A percentile compares a stretch with the other conserved stretches of the same genome.
Evolutionary conservation across 2,113 vertebrate species (phyloP).

Genomic region (Catharus fuscescens): DNA sequence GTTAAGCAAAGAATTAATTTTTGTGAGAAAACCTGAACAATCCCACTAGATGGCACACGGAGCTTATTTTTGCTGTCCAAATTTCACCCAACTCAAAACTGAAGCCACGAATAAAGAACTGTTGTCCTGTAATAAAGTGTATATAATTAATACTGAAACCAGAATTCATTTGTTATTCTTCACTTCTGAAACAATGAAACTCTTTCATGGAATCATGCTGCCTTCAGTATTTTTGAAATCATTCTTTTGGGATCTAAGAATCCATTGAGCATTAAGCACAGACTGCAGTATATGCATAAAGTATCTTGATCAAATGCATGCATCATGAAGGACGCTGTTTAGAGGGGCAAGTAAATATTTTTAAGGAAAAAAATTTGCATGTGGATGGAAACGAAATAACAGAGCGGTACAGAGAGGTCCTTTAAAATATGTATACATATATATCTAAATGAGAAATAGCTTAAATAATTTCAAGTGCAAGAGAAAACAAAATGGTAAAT

Average conservation of each 20-base stretch:
- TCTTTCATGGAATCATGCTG: neutral
- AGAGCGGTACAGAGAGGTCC: neutral
- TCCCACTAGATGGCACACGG: constrained; percentile 77
- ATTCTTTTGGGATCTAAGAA: neutral
- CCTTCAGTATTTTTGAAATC: neutral
- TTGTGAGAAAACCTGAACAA: neutral
- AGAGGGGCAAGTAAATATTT: neutral
- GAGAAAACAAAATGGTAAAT: neutral
- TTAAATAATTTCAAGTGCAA: neutral
- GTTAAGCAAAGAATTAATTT: neutral
- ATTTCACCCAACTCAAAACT: neutral
- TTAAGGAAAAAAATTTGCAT: neutral
- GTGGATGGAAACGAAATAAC: neutral
- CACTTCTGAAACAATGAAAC: neutral
- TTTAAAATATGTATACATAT: neutral
- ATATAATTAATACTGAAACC: neutral
- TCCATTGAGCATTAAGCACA: neutral
- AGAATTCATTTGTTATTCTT: neutral
- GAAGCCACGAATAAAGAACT: neutral
- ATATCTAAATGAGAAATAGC: neutral
- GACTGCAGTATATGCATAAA: neutral
- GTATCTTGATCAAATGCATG: neutral
- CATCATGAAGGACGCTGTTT: neutral
- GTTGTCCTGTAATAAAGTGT: neutral
- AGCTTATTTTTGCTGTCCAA: neutral